Evolutionary conservation across 2,113 vertebrate genomes (phyloP).

Genomic region (Toxotes jaculatrix): DNA sequence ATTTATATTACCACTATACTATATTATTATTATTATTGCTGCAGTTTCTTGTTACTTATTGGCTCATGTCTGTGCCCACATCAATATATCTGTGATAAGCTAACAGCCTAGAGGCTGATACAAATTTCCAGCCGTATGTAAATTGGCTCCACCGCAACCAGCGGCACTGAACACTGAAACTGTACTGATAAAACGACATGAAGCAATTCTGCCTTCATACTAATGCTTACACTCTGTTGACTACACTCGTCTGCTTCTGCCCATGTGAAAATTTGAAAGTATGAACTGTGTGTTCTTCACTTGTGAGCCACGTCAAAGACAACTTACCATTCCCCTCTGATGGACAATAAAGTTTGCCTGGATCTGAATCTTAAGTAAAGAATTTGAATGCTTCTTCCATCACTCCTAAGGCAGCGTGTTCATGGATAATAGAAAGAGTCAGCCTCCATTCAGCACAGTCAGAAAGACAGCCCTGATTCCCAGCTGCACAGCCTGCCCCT

Average conservation of each 20-base stretch:
- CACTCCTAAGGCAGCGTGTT: neutral
- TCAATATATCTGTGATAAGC: too few relatives aligned
- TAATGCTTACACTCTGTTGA: neutral
- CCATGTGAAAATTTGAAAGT: too few relatives aligned
- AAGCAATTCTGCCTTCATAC: too few relatives aligned
- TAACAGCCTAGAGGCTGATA: too few relatives aligned
- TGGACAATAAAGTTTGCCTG: neutral
- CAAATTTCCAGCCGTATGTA: neutral
- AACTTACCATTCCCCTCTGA: neutral
- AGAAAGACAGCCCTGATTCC: constrained; percentile 64
- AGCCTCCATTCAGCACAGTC: neutral
- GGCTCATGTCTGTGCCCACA: neutral
- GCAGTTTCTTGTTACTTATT: neutral
- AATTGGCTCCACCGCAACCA: neutral
- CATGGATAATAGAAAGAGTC: neutral
- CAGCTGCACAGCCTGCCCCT: constrained; percentile 71
- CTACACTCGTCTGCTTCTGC: neutral
- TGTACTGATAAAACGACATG: too few relatives aligned
- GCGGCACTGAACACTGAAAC: neutral
- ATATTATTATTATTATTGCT: neutral
- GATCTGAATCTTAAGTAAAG: constrained; percentile 7
- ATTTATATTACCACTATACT: neutral
- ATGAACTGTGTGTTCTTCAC: neutral
- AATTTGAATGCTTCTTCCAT: neutral
- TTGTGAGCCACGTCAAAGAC: neutral